Evolutionary conservation across 2,797 vertebrate genomes (phyloP).

Genomic region (Malacoraja senta): DNA sequence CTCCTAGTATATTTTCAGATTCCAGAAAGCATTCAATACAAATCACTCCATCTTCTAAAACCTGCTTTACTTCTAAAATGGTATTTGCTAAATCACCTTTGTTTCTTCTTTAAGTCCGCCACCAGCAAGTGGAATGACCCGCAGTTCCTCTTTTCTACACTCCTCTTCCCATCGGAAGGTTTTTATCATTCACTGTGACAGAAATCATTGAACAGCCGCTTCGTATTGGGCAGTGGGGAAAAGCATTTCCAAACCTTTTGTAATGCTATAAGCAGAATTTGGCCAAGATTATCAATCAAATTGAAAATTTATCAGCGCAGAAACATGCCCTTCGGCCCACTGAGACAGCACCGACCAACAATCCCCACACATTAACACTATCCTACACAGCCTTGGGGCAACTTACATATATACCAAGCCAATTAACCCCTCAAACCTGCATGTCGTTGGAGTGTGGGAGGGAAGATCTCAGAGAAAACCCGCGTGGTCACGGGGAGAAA

Average conservation of each 20-base stretch:
- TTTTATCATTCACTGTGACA: background rate
- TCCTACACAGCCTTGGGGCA: too few species aligned
- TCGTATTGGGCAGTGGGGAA: background rate
- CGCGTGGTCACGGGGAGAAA: too few species aligned
- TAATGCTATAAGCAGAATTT: background rate
- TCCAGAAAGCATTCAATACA: background rate
- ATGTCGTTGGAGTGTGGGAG: too few species aligned
- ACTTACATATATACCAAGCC: too few species aligned
- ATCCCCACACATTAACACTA: too few species aligned
- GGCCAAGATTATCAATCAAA: background rate
- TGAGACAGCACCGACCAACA: too few species aligned
- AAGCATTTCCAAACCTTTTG: background rate
- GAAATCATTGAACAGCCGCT: background rate
- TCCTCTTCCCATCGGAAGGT: background rate
- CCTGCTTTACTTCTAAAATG: background rate
- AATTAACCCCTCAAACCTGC: too few species aligned
- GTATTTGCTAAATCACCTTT: background rate
- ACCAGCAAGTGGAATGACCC: too few species aligned
- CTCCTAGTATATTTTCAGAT: background rate
- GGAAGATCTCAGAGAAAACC: too few species aligned
- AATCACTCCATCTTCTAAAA: background rate
- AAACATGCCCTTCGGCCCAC: too few species aligned
- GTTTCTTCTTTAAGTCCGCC: background rate
- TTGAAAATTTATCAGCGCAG: background rate
- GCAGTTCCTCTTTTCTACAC: background rate